phyloP scores from a whole-genome alignment of 2,888 invertebrate genomes.

The Strigamia crassipes region DNA sequence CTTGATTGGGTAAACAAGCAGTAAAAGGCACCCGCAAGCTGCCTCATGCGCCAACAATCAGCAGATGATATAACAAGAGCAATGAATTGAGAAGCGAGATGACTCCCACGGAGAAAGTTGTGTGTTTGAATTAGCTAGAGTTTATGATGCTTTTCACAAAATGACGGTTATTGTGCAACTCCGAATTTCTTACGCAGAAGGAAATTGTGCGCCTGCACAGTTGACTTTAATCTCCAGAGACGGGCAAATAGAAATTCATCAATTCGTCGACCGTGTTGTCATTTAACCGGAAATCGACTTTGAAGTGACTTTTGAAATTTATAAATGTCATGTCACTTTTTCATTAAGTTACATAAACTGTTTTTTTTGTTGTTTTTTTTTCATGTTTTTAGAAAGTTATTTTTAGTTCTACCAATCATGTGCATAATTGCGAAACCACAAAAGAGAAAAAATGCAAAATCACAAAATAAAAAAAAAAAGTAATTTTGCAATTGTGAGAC shows the following conservation, averaged over 20 bases:
- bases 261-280: background rate
- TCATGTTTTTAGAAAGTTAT: no score
- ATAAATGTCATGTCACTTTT: background rate
- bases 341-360: background rate
- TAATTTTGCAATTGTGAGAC: no score
- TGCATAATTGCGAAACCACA: no score
- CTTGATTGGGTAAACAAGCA: constrained; percentile 20
- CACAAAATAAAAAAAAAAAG: no score
- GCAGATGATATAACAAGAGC: background rate
- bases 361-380: no score
- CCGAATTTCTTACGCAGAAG: background rate
- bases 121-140: background rate
- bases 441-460: no score
- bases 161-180: background rate
- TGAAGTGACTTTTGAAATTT: background rate
- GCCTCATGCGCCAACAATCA: constrained; percentile 15
- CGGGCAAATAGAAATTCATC: background rate
- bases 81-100: constrained; percentile 30
- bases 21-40: background rate
- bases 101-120: background rate
- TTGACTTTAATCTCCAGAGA: constrained; percentile 25
- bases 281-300: constrained; percentile 1
- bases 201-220: constrained; percentile 20
- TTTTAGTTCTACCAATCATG: no score
- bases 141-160: background rate